Base-by-base conservation (phyloP, 2,888 invertebrate species). In the Plagodis dolabraria region DNA sequence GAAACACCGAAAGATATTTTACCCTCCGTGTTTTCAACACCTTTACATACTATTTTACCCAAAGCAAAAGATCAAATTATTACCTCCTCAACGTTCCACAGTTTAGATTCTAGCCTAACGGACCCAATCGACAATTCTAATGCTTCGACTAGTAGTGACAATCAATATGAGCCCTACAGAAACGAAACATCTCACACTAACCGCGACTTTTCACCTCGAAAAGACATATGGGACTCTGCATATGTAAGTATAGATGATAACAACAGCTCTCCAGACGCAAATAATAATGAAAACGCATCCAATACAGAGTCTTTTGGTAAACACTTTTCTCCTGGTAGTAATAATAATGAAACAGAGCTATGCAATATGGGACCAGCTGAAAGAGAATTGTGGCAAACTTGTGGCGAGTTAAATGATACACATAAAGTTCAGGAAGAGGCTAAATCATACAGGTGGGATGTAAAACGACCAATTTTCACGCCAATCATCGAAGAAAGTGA, bases 231-330 rank as follows among this genome's bases (percentile, higher is more conserved):
- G 89, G 93, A 93, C 77, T 93, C 93, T 7, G 93, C 93, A 9
- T 93, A 93, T 68, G 90, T 93, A 68, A 93, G 93, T 80, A 93
- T 93, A 64, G 93, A 93, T 67, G 93, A 93, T 60, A 87, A 77
- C 65, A 90, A 85, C 69, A 83, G 85, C 71, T 86, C 89, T 7
- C 86, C 92, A 43, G 93, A 92, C 70, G 87, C 68, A 62, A 91
- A 89, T 65, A 85, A 86, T 69, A 90, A 87, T 68, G 86, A 86
- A 65, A 84, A 77, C 69, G 73, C 71, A 60, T 58, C 67, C 48
- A 68, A 80, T 44, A 65, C 74, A 64, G 87, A 87, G 42, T 56
- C 76, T 63, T 47, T 69, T 52, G 73, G 70, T 74, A 89, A 86
- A 76, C 80, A 78, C 64, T 67, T 72, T 72, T 72, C 75, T 65